Conservation (phyloP, 2,797 vertebrate species). For the Sebastes iracundus region DNA sequence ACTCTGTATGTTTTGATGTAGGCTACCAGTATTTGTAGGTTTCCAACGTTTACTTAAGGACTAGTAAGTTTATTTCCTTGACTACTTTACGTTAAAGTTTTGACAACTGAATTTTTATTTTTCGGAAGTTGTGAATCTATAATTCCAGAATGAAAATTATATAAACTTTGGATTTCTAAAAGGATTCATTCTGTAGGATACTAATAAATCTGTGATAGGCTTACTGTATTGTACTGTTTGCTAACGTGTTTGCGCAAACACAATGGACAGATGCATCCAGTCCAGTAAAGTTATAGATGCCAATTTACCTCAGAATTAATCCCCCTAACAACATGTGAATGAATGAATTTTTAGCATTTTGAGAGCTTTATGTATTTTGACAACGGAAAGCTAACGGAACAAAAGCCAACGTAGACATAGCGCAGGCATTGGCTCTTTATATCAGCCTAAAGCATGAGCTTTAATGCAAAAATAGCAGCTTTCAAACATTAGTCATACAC, state of each 20-base stretch:
- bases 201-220: neutral
- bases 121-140: neutral
- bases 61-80: no score
- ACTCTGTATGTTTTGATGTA: neutral
- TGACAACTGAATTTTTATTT: no score
- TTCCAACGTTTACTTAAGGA: no score
- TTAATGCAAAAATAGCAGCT: neutral
- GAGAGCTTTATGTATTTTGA: no score
- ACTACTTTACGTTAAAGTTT: no score
- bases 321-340: neutral
- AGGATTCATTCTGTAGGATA: no score
- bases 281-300: neutral
- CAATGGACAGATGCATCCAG: neutral
- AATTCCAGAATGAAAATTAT: neutral
- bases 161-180: no score
- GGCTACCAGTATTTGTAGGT: neutral
- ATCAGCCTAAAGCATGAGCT: slow-evolving; percentile 7
- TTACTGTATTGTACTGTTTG: neutral
- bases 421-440: neutral
- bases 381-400: no score
- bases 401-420: neutral
- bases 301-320: neutral
- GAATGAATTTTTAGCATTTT: neutral
- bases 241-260: neutral
- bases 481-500: slow-evolving; percentile 17